Percentiles rank a stretch among this genome's conserved stretches.
These are phyloP conservation scores for Sebastes taczanowskii DNA, from an alignment of 2,797 vertebrate species.

Conservation along the genomic window DNA sequence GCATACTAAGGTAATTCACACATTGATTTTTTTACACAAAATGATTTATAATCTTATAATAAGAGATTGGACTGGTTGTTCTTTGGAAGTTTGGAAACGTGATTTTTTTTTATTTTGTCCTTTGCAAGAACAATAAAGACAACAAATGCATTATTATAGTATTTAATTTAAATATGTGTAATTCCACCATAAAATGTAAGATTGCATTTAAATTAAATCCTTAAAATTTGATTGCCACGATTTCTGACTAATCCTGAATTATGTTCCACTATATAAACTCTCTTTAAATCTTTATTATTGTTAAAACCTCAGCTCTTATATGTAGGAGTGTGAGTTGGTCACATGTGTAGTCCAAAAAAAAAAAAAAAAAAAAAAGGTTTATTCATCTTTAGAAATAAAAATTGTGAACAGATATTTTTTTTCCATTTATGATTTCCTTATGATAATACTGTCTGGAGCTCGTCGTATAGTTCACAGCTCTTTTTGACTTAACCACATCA, in stretches of 20 bases:
- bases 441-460: slow-evolving; percentile 19
- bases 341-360: not conserved
- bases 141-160: no score
- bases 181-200: not conserved
- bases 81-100: not conserved
- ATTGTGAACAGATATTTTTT: not conserved
- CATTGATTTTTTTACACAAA: slow-evolving; percentile 30
- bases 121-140: not conserved
- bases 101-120: not conserved
- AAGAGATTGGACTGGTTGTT: not conserved
- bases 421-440: not conserved
- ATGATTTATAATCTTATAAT: slow-evolving; percentile 32
- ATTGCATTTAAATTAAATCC: not conserved
- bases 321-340: not conserved
- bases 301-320: not conserved
- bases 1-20: slow-evolving; percentile 53
- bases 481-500: slow-evolving; percentile 57
- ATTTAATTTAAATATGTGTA: not conserved
- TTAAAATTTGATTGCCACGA: not conserved
- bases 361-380: not conserved
- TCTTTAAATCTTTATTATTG: not conserved
- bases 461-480: slow-evolving; percentile 16
- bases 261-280: not conserved
- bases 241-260: not conserved
- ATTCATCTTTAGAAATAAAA: slow-evolving; percentile 15